Percentiles rank a stretch among this genome's conserved stretches.
Evolutionary conservation across 1,140 invertebrate species (phyloP).

Genomic region (Drosophila tani): DNA sequence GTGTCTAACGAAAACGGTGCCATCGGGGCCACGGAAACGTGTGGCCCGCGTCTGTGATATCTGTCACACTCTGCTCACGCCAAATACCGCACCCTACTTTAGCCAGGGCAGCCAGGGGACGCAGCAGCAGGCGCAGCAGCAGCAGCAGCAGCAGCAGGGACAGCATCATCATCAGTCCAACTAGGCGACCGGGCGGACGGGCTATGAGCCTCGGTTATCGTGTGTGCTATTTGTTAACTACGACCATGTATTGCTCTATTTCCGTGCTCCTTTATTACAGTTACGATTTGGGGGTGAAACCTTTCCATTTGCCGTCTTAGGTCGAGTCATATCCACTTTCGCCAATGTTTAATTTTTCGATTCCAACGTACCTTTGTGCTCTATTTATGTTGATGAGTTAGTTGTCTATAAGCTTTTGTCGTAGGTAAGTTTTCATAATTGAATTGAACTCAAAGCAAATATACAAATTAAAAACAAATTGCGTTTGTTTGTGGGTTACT

Average conservation of each 20-base stretch:
- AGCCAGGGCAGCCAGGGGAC: slow-evolving; percentile 91
- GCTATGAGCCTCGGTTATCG: slow-evolving; percentile 35
- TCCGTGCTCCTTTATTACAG: slow-evolving; percentile 17
- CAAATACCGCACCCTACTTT: slow-evolving; percentile 97
- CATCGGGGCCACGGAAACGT: slow-evolving; percentile 93
- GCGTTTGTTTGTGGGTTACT: slow-evolving; percentile 45
- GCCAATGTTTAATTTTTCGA: slow-evolving; percentile 34
- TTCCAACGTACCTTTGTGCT: slow-evolving; percentile 43
- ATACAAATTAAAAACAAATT: slow-evolving; percentile 55
- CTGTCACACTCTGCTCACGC: slow-evolving; percentile 97
- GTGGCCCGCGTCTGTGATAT: slow-evolving; percentile 97
- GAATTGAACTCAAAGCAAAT: slow-evolving; percentile 70
- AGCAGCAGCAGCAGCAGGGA: slow-evolving; percentile 39
- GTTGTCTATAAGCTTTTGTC: slow-evolving; percentile 57
- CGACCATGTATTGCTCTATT: slow-evolving; percentile 37
- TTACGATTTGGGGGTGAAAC: slow-evolving; percentile 32
- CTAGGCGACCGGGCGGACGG: slow-evolving; percentile 33
- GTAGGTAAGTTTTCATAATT: slow-evolving; percentile 71
- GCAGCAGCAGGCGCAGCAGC: slow-evolving; percentile 36
- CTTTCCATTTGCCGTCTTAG: slow-evolving; percentile 34
- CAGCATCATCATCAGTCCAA: slow-evolving; percentile 87
- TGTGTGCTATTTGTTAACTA: slow-evolving; percentile 29
- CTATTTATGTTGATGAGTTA: slow-evolving; percentile 39
- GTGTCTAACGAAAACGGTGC: slow-evolving; percentile 93
- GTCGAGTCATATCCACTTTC: slow-evolving; percentile 59